Evolutionary conservation across 2,113 vertebrate species (phyloP).

Genomic region (Ranitomeya variabilis): DNA sequence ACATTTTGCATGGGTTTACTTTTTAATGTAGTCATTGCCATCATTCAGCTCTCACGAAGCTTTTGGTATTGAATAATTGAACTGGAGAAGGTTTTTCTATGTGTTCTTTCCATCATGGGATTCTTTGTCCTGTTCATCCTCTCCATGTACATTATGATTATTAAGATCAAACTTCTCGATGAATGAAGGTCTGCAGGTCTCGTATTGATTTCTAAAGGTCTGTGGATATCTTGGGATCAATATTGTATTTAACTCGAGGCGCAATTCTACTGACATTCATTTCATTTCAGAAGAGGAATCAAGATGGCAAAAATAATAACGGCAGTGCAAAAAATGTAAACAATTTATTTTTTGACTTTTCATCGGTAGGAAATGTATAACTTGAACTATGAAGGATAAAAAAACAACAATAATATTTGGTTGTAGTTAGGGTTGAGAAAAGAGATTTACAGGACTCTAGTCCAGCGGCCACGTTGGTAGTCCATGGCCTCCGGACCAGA

Average conservation of each 20-base stretch:
- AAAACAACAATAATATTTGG: too few relatives aligned
- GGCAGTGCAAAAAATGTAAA: neutral
- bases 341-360: neutral
- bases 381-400: neutral
- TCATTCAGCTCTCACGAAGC: neutral
- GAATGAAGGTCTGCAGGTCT: slow-evolving; percentile 19
- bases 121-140: neutral
- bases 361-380: neutral
- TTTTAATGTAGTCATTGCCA: neutral
- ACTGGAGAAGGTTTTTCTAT: neutral
- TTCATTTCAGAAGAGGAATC: neutral
- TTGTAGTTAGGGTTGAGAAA: too few relatives aligned
- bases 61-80: neutral
- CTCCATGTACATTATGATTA: neutral
- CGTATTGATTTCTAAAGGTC: slow-evolving; percentile 28
- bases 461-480: too few relatives aligned
- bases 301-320: neutral
- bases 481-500: too few relatives aligned
- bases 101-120: neutral
- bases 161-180: slow-evolving; percentile 3
- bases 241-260: slow-evolving; percentile 17
- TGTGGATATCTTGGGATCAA: neutral
- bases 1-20: neutral
- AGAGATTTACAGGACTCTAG: too few relatives aligned
- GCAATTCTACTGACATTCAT: slow-evolving; percentile 10